A percentile compares a stretch with the other conserved stretches of the same genome.
These are phyloP conservation scores for Nemotelus pantherinus DNA, from an alignment of 2,888 invertebrate species.

Conservation along the genomic window DNA sequence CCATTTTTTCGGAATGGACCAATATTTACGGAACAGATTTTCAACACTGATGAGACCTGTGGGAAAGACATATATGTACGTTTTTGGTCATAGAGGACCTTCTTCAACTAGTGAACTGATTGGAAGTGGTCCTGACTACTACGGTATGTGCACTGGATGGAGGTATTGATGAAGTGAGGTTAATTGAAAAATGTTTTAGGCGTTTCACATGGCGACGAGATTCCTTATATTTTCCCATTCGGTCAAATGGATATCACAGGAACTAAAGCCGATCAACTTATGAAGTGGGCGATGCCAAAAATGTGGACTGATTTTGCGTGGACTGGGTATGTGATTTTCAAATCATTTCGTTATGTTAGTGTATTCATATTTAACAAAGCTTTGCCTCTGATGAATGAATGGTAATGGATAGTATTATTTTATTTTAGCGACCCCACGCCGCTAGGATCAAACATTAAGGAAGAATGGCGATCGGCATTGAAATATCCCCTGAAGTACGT, in stretches of 20 bases:
- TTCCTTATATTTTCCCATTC: conserved; percentile 18
- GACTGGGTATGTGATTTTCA: not conserved
- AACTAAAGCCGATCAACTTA: conserved; percentile 1
- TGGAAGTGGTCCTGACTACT: conserved; percentile 25
- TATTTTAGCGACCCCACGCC: conserved; percentile 13
- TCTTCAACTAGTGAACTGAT: not conserved
- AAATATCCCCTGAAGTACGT: conserved; percentile 1
- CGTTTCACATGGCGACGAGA: conserved; percentile 19
- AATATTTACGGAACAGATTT: conserved; percentile 12
- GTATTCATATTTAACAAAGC: not conserved
- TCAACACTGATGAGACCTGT: not conserved
- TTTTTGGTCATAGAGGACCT: conserved; percentile 27
- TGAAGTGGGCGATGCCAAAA: conserved; percentile 27
- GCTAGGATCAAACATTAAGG: not conserved
- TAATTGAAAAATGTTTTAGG: conserved; percentile 8
- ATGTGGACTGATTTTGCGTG: conserved; percentile 35
- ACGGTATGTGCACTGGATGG: not conserved
- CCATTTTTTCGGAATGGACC: conserved; percentile 5
- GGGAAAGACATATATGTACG: conserved; percentile 20
- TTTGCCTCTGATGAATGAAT: too few species aligned
- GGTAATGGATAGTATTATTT: too few species aligned
- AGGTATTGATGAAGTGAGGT: not conserved
- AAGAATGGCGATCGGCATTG: not conserved
- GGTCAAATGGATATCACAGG: not conserved
- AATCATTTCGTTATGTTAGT: not conserved